Evolutionary conservation across 1,140 invertebrate genomes (phyloP), one percentile per base, ranked within the genome.

Genomic region (Dolichoris vasculosae): DNA sequence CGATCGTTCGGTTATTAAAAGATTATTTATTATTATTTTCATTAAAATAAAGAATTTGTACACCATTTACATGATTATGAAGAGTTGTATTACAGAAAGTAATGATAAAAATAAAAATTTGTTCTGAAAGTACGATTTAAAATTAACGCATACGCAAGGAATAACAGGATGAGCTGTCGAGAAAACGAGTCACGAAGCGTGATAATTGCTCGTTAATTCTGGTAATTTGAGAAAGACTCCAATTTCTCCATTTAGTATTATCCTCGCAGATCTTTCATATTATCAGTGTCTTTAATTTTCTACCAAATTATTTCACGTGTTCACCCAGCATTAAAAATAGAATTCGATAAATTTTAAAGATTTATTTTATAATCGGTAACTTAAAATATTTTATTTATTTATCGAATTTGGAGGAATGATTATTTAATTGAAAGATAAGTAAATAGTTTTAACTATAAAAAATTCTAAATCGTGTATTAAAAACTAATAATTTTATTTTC

Each of bases 201-300:
- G 69, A 83, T 83, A 83, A 83, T 83, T 83, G 82, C 69, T 83
- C 82, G 59, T 84, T 84, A 77, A 78, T 84, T 84, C 71, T 17
- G 48, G 67, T 77, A 83, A 84, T 83, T 82, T 76, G 69, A 87
- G 79, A 79, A 87, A 82, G 85, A 83, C 59, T 76, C 32, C 83
- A 86, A 88, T 87, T 83, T 78, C 69, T 71, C 48, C 48, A 17
- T n/a, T 83, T n/a, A 69, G 55, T 80, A 81, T 85, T 81, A 83
- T 84, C 84, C 69, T 71, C 71, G 51, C 23, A 77, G 84, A 82
- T 30, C 80, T 17, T 55, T 48, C n/a, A 6, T 43, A 46, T 23
- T 48, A 67, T n/a, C 32, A 48, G 15, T 20, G 46, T 71, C 82
- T 46, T 43, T 59, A 43, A 73, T 26, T 67, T 81, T 81, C 63